Conservation (phyloP, 2,797 vertebrate genomes). For the Lindbergichthys nudifrons region DNA sequence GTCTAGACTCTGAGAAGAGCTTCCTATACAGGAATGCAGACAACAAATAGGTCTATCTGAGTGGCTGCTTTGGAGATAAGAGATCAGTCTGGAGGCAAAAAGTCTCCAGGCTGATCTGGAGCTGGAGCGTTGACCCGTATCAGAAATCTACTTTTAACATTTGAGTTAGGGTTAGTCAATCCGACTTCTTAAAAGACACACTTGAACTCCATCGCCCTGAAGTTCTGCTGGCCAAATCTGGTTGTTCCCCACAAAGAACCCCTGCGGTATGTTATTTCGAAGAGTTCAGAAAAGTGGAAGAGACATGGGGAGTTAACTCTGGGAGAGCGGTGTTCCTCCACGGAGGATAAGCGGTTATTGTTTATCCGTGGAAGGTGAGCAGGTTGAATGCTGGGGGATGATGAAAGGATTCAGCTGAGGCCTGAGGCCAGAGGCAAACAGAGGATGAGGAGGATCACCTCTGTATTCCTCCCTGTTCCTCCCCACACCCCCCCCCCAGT, state of each 20-base stretch:
- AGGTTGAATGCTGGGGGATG: slow-evolving; percentile 20
- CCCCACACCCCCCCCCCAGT: background rate
- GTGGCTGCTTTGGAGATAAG: background rate
- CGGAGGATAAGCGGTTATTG: background rate
- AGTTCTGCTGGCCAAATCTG: background rate
- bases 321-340: background rate
- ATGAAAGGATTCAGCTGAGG: slow-evolving; percentile 19
- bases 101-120: slow-evolving; percentile 12
- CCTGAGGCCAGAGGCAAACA: slow-evolving; percentile 11
- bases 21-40: background rate
- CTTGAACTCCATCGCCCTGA: background rate
- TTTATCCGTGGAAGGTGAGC: slow-evolving; percentile 27
- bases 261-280: background rate
- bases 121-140: slow-evolving; percentile 3
- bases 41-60: background rate
- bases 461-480: background rate
- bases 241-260: background rate
- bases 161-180: background rate
- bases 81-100: background rate
- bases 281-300: background rate
- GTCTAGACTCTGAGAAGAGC: background rate
- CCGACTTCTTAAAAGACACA: slow-evolving; percentile 1
- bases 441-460: slow-evolving; percentile 20
- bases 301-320: background rate
- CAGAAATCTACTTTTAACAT: background rate